phyloP scores from a whole-genome alignment of 2,113 vertebrate genomes.

The Amphiprion ocellaris region DNA sequence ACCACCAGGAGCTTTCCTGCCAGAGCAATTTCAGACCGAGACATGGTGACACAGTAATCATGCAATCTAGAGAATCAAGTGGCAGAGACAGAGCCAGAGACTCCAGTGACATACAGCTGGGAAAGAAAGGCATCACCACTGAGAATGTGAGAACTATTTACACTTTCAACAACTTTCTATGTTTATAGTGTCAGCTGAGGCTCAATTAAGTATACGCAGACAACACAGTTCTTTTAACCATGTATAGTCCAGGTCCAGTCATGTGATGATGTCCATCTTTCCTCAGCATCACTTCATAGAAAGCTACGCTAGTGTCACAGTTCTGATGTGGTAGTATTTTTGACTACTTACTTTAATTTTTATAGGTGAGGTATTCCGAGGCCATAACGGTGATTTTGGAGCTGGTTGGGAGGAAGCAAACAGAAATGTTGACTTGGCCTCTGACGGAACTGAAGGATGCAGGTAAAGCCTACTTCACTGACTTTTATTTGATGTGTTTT shows the following conservation, averaged over 20 bases:
- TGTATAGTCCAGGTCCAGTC: not conserved
- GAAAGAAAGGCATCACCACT: constrained; percentile 6
- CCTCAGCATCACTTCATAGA: not conserved
- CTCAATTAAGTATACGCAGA: no score
- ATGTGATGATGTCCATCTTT: no score
- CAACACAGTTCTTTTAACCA: not conserved
- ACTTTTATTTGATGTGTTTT: no score
- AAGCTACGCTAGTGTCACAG: not conserved
- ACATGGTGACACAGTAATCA: not conserved
- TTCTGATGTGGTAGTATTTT: not conserved
- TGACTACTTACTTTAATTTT: not conserved
- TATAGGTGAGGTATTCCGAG: constrained; percentile 58
- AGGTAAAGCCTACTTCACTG: constrained; percentile 31
- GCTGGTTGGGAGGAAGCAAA: constrained; percentile 81
- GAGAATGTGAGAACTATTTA: constrained; percentile 41
- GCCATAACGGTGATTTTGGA: constrained; percentile 69
- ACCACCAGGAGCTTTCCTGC: not conserved
- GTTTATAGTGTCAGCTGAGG: no score
- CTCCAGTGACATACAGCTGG: constrained; percentile 20
- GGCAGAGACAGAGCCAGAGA: constrained; percentile 11
- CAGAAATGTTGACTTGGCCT: constrained; percentile 79
- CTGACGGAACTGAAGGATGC: constrained; percentile 74
- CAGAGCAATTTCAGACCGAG: not conserved
- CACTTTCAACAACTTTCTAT: not conserved
- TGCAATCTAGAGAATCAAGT: constrained; percentile 1